Conservation (phyloP, 2,113 vertebrate species). For the Suncus etruscus region DNA sequence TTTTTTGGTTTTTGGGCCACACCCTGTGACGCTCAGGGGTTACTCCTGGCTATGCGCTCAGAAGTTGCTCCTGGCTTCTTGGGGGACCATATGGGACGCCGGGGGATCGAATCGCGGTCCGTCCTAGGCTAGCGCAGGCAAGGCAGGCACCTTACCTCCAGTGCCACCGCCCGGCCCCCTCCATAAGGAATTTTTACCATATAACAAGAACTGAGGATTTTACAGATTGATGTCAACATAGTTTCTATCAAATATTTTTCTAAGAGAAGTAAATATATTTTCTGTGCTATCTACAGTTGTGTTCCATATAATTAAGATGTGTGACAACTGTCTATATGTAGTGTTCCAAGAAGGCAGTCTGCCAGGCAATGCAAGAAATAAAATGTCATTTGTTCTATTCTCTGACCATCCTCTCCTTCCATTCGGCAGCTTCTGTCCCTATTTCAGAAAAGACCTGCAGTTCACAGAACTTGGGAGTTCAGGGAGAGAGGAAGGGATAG, state of each 20-base stretch:
- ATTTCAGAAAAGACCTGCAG: background rate
- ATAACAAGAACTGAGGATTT: constrained; percentile 26
- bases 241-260: constrained; percentile 45
- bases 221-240: constrained; percentile 18
- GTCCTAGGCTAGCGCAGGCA: too few species aligned
- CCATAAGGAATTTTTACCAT: background rate
- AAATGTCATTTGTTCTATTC: constrained; percentile 27
- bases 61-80: too few species aligned
- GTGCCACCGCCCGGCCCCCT: too few species aligned
- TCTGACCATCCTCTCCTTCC: background rate
- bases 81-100: too few species aligned
- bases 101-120: too few species aligned
- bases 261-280: constrained; percentile 56
- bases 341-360: constrained; percentile 42
- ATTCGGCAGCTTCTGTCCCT: background rate
- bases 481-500: background rate
- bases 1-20: too few species aligned
- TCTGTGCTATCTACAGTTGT: constrained; percentile 53
- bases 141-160: too few species aligned
- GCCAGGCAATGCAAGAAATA: constrained; percentile 6
- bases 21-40: too few species aligned
- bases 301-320: constrained; percentile 62
- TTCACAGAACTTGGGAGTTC: background rate
- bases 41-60: too few species aligned
- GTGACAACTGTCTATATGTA: constrained; percentile 48